Percentiles rank a stretch among this genome's conserved stretches.
Conservation (phyloP, 2,888 invertebrate genomes). For the Caenorhabditis uteleia region DNA sequence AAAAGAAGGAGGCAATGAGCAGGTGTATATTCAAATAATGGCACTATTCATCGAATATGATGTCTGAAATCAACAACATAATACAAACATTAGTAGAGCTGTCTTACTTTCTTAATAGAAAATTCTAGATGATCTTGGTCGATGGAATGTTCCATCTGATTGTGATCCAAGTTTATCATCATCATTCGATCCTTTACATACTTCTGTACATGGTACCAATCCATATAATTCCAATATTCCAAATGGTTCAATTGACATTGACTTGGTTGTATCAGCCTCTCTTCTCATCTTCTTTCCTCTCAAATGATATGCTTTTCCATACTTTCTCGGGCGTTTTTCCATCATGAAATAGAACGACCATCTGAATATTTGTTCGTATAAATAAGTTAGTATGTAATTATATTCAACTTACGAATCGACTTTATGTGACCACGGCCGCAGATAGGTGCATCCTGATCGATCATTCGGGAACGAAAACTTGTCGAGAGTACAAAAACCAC, state of each 20-base stretch:
- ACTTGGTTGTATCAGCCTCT: conserved; percentile 17
- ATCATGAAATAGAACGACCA: conserved; percentile 54
- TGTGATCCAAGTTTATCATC: conserved; percentile 19
- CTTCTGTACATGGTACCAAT: conserved; percentile 24
- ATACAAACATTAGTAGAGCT: neutral
- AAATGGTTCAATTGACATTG: conserved; percentile 13
- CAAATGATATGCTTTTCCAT: conserved; percentile 18
- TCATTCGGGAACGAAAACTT: conserved; percentile 40
- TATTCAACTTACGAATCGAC: conserved; percentile 31
- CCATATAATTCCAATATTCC: conserved; percentile 23
- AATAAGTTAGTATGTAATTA: too few species aligned
- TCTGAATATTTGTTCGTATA: conserved; percentile 23
- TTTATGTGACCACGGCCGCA: conserved; percentile 43
- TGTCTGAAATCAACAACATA: too few species aligned
- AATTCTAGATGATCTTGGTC: conserved; percentile 15
- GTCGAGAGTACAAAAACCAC: conserved; percentile 52
- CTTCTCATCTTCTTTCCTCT: conserved; percentile 9
- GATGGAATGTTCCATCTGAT: conserved; percentile 31
- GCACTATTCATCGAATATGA: too few species aligned
- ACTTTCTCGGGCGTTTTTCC: conserved; percentile 44
- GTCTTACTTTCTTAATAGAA: conserved; percentile 9
- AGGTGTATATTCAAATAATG: too few species aligned
- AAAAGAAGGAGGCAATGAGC: too few species aligned
- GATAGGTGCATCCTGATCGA: conserved; percentile 38
- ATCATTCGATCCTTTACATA: conserved; percentile 4